These are phyloP conservation scores for Equus quagga DNA, from an alignment of 2,113 vertebrate species.

Conservation along the genomic window DNA sequence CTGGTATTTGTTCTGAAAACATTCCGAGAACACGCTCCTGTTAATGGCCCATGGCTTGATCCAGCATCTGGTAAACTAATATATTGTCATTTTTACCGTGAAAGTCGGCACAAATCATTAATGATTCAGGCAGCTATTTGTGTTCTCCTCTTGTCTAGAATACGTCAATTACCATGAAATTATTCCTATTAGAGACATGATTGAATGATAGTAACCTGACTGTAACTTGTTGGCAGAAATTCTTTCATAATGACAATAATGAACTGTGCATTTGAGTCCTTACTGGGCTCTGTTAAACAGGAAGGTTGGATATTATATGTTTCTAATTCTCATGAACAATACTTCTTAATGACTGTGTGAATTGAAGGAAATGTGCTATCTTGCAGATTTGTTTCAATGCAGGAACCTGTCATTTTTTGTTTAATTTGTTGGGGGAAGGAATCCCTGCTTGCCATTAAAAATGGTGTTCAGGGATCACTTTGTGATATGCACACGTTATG, in stretches of 20 bases:
- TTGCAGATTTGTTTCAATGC: conserved; percentile 13
- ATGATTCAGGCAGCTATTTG: conserved; percentile 76
- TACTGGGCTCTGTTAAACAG: conserved; percentile 66
- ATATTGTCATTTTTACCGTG: conserved; percentile 80
- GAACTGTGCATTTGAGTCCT: conserved; percentile 71
- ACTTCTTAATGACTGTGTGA: conserved; percentile 16
- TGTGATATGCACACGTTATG: neutral
- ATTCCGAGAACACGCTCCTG: conserved; percentile 80
- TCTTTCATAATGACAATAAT: conserved; percentile 73
- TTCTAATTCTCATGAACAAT: conserved; percentile 43
- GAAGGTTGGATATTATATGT: conserved; percentile 55
- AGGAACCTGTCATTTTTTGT: neutral
- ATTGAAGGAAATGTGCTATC: neutral
- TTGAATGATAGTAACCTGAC: conserved; percentile 78
- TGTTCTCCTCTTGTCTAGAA: conserved; percentile 77
- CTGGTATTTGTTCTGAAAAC: conserved; percentile 86
- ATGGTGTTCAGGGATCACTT: neutral
- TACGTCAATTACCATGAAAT: conserved; percentile 79
- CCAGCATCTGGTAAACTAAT: conserved; percentile 85
- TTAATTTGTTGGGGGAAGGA: conserved; percentile 19
- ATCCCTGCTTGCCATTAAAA: neutral
- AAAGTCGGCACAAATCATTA: conserved; percentile 84
- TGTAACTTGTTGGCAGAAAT: conserved; percentile 68
- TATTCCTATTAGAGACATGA: conserved; percentile 78
- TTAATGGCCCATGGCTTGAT: conserved; percentile 85